Conservation (phyloP, 64 coral and sea anemone species). For the Catalaphyllia jardinei region DNA sequence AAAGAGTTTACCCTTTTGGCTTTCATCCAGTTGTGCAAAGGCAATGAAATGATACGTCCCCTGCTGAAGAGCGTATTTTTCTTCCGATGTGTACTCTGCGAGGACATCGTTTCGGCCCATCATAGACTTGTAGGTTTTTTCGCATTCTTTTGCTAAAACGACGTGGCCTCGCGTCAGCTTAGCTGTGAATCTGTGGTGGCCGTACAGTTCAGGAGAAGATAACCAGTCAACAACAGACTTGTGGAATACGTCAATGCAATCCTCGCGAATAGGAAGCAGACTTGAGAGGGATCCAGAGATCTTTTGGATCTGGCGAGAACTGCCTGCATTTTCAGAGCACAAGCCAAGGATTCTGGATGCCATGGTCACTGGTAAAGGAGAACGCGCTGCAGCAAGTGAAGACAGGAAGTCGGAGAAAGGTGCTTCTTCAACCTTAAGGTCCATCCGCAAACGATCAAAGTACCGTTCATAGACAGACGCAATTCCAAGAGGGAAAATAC, state of each 20-base stretch:
- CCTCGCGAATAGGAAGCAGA: conserved; percentile 57
- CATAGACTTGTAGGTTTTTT: conserved; percentile 26
- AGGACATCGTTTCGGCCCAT: background rate
- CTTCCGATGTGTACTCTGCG: conserved; percentile 29
- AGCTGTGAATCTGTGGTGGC: conserved; percentile 57
- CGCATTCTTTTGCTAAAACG: conserved; percentile 48
- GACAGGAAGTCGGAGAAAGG: conserved; percentile 46
- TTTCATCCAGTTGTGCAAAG: conserved; percentile 3
- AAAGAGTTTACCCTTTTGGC: conserved; percentile 27
- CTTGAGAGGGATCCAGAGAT: conserved; percentile 42
- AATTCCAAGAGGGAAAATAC: conserved; percentile 54
- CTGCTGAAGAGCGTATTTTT: conserved; percentile 61
- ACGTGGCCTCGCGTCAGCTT: conserved; percentile 38
- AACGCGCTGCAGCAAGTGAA: conserved; percentile 53
- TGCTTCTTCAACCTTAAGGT: conserved; percentile 14
- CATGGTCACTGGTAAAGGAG: conserved; percentile 56
- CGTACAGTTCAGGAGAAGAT: conserved; percentile 12
- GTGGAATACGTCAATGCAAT: conserved; percentile 65
- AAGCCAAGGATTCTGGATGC: conserved; percentile 51
- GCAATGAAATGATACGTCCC: conserved; percentile 52
- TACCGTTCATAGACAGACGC: conserved; percentile 59
- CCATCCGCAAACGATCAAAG: conserved; percentile 46
- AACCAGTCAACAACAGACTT: conserved; percentile 86
- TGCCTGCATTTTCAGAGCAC: background rate
- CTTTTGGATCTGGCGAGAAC: background rate